These are phyloP conservation scores for Phrynocephalus forsythii DNA, from an alignment of 2,797 vertebrate genomes.

Conservation along the genomic window DNA sequence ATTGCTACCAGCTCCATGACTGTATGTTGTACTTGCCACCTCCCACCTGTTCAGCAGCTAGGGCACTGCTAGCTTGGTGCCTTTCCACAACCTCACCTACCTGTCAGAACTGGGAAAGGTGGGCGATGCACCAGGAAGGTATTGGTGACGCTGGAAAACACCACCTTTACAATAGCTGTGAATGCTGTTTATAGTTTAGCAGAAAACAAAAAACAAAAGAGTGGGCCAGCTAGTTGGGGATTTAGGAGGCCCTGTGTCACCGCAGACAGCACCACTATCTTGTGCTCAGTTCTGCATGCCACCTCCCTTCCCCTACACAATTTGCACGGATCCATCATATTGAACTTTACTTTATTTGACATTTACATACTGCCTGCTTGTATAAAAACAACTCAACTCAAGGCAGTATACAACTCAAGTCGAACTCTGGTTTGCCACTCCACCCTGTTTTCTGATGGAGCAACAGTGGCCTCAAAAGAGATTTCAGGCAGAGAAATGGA, in stretches of 20 bases:
- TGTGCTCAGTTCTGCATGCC: neutral
- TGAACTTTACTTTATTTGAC: neutral
- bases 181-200: neutral
- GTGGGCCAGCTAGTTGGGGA: neutral
- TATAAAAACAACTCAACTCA: no score
- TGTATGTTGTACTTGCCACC: neutral
- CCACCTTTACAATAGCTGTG: neutral
- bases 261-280: neutral
- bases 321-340: neutral
- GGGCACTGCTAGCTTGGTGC: neutral
- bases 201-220: no score
- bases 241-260: no score
- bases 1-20: neutral
- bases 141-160: no score
- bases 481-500: neutral
- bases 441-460: neutral
- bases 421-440: no score
- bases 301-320: neutral
- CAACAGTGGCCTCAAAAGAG: neutral
- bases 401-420: no score
- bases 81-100: neutral
- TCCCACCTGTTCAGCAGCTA: neutral
- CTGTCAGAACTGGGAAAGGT: neutral
- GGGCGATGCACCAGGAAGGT: no score
- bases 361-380: no score